These are phyloP conservation scores for Meteorus colon DNA, from an alignment of 2,888 invertebrate genomes.

Conservation along the genomic window DNA sequence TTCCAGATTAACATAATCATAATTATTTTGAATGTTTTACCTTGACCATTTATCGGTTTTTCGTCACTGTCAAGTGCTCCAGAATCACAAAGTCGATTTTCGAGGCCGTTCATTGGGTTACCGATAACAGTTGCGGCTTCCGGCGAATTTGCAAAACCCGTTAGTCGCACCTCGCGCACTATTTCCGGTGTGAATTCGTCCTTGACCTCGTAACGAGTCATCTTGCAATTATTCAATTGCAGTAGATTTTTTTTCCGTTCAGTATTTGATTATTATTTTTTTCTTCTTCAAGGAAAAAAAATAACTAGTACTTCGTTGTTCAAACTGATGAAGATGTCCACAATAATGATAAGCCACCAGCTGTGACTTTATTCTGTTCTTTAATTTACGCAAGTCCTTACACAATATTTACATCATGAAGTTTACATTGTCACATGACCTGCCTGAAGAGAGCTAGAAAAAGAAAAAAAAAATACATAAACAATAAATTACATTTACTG, in stretches of 20 bases:
- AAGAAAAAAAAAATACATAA: slow-evolving; percentile 12
- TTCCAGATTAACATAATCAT: background rate
- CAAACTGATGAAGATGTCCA: background rate
- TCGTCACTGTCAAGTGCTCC: slow-evolving; percentile 50
- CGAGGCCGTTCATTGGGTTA: slow-evolving; percentile 55
- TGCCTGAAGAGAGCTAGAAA: slow-evolving; percentile 2
- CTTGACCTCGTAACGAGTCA: slow-evolving; percentile 67
- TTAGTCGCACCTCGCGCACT: slow-evolving; percentile 63
- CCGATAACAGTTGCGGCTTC: slow-evolving; percentile 56
- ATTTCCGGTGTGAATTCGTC: slow-evolving; percentile 61
- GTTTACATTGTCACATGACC: slow-evolving; percentile 22
- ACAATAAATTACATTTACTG: background rate
- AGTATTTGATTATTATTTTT: background rate
- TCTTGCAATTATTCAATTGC: slow-evolving; percentile 39
- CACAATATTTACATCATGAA: background rate
- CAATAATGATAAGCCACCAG: background rate
- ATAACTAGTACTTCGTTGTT: background rate
- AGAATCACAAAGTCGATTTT: slow-evolving; percentile 55
- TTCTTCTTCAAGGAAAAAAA: background rate
- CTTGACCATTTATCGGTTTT: slow-evolving; percentile 52
- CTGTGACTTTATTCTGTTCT: background rate
- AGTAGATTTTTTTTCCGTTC: background rate
- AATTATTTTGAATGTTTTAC: slow-evolving; percentile 51
- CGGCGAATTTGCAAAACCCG: slow-evolving; percentile 61
- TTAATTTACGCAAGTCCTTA: background rate